These are phyloP conservation scores for Elgaria multicarinata DNA, from an alignment of 2,113 vertebrate species.

Conservation along the genomic window DNA sequence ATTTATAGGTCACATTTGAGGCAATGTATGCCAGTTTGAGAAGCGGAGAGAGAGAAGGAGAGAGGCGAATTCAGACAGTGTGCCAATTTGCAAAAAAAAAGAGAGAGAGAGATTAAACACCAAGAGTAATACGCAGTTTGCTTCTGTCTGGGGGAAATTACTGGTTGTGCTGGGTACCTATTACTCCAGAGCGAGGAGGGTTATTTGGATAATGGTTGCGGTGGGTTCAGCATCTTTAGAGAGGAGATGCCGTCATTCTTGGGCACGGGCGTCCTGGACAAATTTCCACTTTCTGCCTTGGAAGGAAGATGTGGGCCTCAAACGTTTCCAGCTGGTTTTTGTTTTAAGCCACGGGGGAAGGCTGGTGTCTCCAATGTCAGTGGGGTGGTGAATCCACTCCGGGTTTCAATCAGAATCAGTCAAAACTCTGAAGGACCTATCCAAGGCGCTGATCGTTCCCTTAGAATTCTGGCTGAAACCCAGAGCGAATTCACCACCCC, in stretches of 20 bases:
- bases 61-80: not conserved
- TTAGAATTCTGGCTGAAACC: too few relatives aligned
- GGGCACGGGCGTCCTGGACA: not conserved
- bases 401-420: too few relatives aligned
- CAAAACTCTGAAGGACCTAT: too few relatives aligned
- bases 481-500: too few relatives aligned
- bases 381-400: too few relatives aligned
- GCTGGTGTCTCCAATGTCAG: too few relatives aligned
- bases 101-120: not conserved
- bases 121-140: not conserved
- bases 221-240: slow-evolving; percentile 15
- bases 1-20: not conserved
- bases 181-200: not conserved
- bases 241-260: not conserved
- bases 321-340: too few relatives aligned
- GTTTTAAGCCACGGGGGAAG: too few relatives aligned
- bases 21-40: not conserved
- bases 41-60: not conserved
- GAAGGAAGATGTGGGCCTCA: not conserved
- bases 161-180: slow-evolving; percentile 35
- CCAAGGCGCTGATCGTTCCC: too few relatives aligned
- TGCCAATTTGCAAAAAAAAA: not conserved
- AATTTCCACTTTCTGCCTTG: not conserved
- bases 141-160: slow-evolving; percentile 24
- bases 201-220: slow-evolving; percentile 40